Evolutionary conservation across 2,113 vertebrate genomes (phyloP), one percentile per base, ranked within the genome.

Genomic region (Astatotilapia flaviijosephi): DNA sequence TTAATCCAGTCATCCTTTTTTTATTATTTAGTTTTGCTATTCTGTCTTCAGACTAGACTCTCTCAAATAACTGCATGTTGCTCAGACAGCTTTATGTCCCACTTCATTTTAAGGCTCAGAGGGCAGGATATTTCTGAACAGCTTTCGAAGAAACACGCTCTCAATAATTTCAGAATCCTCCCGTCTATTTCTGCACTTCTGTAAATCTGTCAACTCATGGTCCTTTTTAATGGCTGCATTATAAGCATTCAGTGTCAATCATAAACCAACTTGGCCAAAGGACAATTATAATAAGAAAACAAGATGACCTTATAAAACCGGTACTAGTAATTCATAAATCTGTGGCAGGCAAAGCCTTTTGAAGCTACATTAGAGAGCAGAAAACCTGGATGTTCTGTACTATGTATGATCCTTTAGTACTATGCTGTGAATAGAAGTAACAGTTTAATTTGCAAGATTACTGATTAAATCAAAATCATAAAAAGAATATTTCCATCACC

Each of bases 381-480:
- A 86, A 31, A 79, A 23, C 2, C 51, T 37, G 19, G 9, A 37
- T 77, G 47, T 35, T 75, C 3, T 6, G 40, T 58, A 79, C 26
- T 1, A 85, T 73, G 4, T 13, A 17, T 45, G n/a, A 77, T 77
- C 42, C 4, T 79, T 35, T 6, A 55, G 6, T 42, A 31, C 54
- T 40, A 2, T 56, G 55, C 6, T 4, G 37, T 45, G 70, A 88
- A 86, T 15, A 65, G 45, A 83, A 62, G 55, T 51, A 82, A 79
- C 15, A 70, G 13, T 84, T 83, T 91, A 54, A 89, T 92, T 91
- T 87, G 40, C 23, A 81, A 56, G 73, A 86, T 84, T 90, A 77
- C 40, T 70, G 70, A 88, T 86, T 85, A 75, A 83, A 85, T 88
- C 80, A 62, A 70, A 90, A 82, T 70, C 49, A 83, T 14, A 88